These are phyloP conservation scores for Trachurus trachurus DNA, from an alignment of 2,797 vertebrate species.

Conservation along the genomic window DNA sequence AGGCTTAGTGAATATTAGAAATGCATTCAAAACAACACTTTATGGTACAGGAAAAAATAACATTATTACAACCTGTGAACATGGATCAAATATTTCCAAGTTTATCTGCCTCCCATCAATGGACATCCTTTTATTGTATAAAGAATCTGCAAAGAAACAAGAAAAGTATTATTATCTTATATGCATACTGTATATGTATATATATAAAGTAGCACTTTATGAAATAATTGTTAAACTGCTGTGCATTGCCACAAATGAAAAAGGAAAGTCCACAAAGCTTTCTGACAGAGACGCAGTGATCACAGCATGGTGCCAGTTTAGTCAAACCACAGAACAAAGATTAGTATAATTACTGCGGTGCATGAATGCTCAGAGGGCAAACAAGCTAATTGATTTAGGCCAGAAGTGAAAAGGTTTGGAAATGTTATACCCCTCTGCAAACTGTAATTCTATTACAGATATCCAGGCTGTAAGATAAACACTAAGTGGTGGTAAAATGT, in stretches of 20 bases:
- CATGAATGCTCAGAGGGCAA: constrained; percentile 52
- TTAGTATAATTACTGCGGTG: constrained; percentile 60
- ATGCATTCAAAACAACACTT: constrained; percentile 4
- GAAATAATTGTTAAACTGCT: constrained; percentile 26
- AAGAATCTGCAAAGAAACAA: constrained; percentile 67
- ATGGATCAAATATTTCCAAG: constrained; percentile 76
- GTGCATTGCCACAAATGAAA: constrained; percentile 29
- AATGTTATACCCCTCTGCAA: constrained; percentile 53
- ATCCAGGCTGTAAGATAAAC: constrained; percentile 49
- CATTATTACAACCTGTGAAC: constrained; percentile 60
- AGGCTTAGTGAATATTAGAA: background rate
- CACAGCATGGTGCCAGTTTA: constrained; percentile 55
- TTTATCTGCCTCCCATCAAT: constrained; percentile 76
- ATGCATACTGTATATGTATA: no score
- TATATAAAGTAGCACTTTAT: constrained; percentile 32
- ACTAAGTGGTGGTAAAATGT: constrained; percentile 53
- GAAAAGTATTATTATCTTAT: constrained; percentile 18
- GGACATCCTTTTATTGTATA: constrained; percentile 75
- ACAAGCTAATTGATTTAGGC: constrained; percentile 63
- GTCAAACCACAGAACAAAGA: constrained; percentile 55
- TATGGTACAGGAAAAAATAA: background rate
- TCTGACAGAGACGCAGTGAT: constrained; percentile 34
- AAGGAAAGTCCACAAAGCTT: constrained; percentile 37
- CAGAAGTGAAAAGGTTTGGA: constrained; percentile 63
- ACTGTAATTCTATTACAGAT: constrained; percentile 53